phyloP scores from a whole-genome alignment of 2,888 invertebrate species.

The Aricia artaxerxes region DNA sequence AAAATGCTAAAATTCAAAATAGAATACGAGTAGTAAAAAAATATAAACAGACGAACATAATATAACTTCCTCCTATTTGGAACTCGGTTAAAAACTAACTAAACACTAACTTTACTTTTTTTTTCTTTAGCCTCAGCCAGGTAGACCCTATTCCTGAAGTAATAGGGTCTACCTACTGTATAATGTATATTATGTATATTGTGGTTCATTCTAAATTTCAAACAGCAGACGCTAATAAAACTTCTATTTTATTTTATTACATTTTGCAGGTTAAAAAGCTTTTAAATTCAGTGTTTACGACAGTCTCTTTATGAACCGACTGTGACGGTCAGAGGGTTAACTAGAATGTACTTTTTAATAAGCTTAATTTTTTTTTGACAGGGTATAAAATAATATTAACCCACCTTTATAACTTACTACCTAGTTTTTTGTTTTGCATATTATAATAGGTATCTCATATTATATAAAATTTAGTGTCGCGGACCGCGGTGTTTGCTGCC shows the following conservation, averaged over 20 bases:
- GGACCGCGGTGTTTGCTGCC: no score
- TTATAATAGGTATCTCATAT: neutral
- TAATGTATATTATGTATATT: neutral
- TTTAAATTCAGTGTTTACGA: neutral
- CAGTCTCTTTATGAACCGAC: neutral
- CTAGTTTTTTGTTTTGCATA: neutral
- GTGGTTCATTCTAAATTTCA: neutral
- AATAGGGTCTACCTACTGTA: neutral
- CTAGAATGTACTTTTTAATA: neutral
- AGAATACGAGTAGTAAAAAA: no score
- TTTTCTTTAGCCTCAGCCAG: no score
- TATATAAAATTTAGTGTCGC: no score
- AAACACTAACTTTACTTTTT: no score
- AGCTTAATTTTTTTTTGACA: neutral
- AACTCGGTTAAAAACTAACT: no score
- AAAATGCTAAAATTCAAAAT: no score
- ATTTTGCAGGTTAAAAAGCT: neutral
- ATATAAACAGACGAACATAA: no score
- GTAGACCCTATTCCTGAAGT: no score
- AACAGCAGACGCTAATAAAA: neutral
- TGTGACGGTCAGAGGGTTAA: slow-evolving; percentile 3
- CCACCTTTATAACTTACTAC: neutral
- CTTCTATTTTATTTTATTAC: neutral
- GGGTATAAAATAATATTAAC: neutral
- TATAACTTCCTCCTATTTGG: no score